Evolutionary conservation across 2,888 invertebrate species (phyloP).

Genomic region (Thymelicus acteon): DNA sequence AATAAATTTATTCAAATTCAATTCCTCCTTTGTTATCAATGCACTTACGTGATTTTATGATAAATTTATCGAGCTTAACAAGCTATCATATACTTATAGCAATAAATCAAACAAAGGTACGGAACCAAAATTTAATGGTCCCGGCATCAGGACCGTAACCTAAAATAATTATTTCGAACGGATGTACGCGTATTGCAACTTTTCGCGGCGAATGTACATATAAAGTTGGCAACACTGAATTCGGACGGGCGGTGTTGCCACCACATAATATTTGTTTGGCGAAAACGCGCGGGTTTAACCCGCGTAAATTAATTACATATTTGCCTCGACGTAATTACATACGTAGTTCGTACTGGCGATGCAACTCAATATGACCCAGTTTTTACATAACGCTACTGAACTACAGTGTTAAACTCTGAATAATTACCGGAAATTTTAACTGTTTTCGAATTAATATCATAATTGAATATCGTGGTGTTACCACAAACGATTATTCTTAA

Average conservation of each 20-base stretch:
- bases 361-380: slow-evolving; percentile 65
- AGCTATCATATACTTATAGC: too few relatives aligned
- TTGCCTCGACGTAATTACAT: slow-evolving; percentile 59
- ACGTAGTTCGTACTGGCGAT: slow-evolving; percentile 54
- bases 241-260: slow-evolving; percentile 37
- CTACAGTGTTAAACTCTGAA: slow-evolving; percentile 49
- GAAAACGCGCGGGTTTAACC: slow-evolving; percentile 50
- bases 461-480: slow-evolving; percentile 34
- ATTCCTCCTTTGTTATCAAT: too few relatives aligned
- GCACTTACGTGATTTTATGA: too few relatives aligned
- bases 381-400: slow-evolving; percentile 52
- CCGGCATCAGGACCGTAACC: slow-evolving; percentile 26
- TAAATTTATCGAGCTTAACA: too few relatives aligned
- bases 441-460: slow-evolving; percentile 37
- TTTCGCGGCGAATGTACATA: slow-evolving; percentile 45
- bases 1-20: too few relatives aligned
- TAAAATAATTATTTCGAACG: slow-evolving; percentile 52
- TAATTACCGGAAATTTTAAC: slow-evolving; percentile 54
- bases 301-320: slow-evolving; percentile 66
- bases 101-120: slow-evolving; percentile 2
- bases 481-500: slow-evolving; percentile 32
- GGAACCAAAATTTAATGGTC: slow-evolving; percentile 31
- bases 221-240: slow-evolving; percentile 47
- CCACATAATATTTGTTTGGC: slow-evolving; percentile 51
- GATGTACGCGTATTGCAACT: slow-evolving; percentile 48